Base-by-base conservation (phyloP, 2,888 invertebrate species). In the Drosophila mimica region DNA sequence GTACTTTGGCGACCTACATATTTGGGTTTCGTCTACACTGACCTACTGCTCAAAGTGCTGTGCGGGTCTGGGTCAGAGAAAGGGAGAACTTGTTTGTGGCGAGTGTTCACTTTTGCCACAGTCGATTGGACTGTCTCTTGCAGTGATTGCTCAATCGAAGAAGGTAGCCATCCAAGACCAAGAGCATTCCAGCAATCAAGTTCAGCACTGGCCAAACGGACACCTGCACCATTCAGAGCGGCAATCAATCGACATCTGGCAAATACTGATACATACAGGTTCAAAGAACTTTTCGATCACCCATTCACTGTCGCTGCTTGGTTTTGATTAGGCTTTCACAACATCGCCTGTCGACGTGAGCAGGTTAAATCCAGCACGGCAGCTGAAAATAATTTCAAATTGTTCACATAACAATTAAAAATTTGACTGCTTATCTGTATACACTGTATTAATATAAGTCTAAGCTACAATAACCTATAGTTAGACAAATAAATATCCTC, bases 1-100 rank as follows among this genome's bases (percentile, higher is more conserved):
- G 57, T 52, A 69, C 75, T 69, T 69, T 59, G 62, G 15, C 53
- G 76, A 76, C 76, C 72, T 59, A 76, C 64, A 76, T 76, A 76
- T 62, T 76, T 72, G 33, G 56, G 76, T 58, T 67, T 74, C 70
- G 59, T 61, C 72, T 62, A 64, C 74, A 77, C 34, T 83, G 86
- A 85, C 85, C 83, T 81, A 83, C 85, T 83, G 67, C 57, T 49
- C 38, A 54, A 66, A 60, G 64, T 71, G 64, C 59, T 59, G 77
- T 73, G 71, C 77, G 72, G 79, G 81, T 85, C 79, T 86, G 83
- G 83, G 83, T 83, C 86, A 83, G 86, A 81, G 83, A 83, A 83
- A 83, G 83, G 86, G 79, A 83, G 86, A 83, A 85, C 72, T 70
- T 54, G 73, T 70, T 73, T 76, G 65, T 59, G 74, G 64, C 64